Conservation (phyloP, 2,888 invertebrate species). For the Anaspis maculata region DNA sequence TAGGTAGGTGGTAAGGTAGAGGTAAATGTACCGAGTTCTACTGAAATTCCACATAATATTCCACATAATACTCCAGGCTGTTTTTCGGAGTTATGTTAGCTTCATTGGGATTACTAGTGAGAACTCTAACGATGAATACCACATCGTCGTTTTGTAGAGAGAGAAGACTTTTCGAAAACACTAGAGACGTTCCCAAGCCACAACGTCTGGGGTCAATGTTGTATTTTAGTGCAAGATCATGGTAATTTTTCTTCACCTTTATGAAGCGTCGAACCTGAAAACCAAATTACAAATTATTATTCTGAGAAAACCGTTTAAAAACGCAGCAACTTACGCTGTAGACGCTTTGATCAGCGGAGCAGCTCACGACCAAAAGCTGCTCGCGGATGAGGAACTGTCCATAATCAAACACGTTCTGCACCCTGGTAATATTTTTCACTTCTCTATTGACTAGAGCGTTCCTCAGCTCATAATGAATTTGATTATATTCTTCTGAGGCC, state of each 20-base stretch:
- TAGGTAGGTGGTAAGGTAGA: no score
- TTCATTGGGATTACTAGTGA: slow-evolving; percentile 12
- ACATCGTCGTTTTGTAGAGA: slow-evolving; percentile 4
- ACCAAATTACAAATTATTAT: no score
- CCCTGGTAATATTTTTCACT: slow-evolving; percentile 4
- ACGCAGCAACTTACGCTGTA: slow-evolving; percentile 22
- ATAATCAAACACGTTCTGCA: slow-evolving; percentile 21
- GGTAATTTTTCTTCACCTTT: slow-evolving; percentile 9
- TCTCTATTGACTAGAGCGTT: slow-evolving; percentile 1
- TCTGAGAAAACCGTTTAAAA: no score
- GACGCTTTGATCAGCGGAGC: slow-evolving; percentile 4
- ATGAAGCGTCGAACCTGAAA: slow-evolving; percentile 23
- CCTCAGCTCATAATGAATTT: slow-evolving; percentile 1
- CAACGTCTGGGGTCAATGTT: slow-evolving; percentile 24
- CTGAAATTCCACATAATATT: slow-evolving; percentile 16
- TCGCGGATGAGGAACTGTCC: slow-evolving; percentile 24
- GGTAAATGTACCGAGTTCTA: no score
- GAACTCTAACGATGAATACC: slow-evolving; percentile 19
- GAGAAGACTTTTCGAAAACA: slow-evolving; percentile 8
- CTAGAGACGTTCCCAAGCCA: slow-evolving; percentile 4
- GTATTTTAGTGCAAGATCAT: slow-evolving; percentile 15
- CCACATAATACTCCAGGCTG: slow-evolving; percentile 23
- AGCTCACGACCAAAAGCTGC: slow-evolving; percentile 16
- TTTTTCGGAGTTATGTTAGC: slow-evolving; percentile 12
- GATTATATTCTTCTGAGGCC: slow-evolving; percentile 5